Evolutionary conservation across 2,888 invertebrate species (phyloP), one percentile per base, ranked within the genome.

Genomic region (Biston stratarius): DNA sequence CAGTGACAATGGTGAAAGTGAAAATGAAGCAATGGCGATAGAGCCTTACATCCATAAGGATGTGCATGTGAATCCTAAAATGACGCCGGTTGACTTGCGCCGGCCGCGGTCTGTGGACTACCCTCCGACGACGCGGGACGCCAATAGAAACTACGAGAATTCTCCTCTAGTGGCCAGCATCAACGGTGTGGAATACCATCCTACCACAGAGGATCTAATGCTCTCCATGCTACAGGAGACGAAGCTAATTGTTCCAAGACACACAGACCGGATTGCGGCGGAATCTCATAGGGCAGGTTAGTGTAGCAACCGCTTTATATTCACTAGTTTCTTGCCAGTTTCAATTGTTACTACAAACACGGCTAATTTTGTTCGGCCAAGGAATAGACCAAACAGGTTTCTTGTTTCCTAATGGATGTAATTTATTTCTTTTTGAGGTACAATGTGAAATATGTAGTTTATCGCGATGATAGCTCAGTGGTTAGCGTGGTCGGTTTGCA

Each of bases 41-140:
- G 92, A 92, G 68, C 89, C 90, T 8, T 94, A 94, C 57, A 94
- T 94, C 24, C 94, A 94, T 73, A 94, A 94, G 73, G 94, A 94
- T 66, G 94, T 94, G 34, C 94, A 94, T 68, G 89, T 94, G 0
- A 94, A 94, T 70, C 94, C 94, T n/a, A 94, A 94, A 72, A 94
- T 94, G 94, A 94, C 94, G 36, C 92, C 93, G 0, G 92, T 92
- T 44, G 93, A 93, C 66, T 69, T 83, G 8, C 81, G 94, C 51
- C 80, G 94, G 70, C 94, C 93, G 47, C 84, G 90, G 0, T 93
- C 94, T 0, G 92, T 91, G 11, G 94, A 92, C 70, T 90, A 88
- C 67, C 90, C 45, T 45, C 44, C 83, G 68, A 44, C 83, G 56
- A 71, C 78, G 11, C 74, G 82, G 58, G 91, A 90, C 70, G 76